Evolutionary conservation across 92 coral and sea anemone genomes (phyloP), one percentile per base, ranked within the genome.

Genomic region (Porites evermanni): DNA sequence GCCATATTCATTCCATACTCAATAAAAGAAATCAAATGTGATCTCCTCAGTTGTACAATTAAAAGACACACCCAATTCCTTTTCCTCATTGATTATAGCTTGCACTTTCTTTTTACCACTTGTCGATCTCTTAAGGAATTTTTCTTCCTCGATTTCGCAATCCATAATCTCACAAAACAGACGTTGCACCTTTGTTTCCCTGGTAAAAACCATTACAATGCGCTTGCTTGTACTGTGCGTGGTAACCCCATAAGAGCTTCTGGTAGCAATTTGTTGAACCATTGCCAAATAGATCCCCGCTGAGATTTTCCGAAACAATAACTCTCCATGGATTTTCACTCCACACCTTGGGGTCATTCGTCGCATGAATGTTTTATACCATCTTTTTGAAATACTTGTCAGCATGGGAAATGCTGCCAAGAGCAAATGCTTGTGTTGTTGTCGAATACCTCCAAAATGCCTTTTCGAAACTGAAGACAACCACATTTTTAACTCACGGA

Each of bases 301-400:
- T 73, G 70, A 74, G 70, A 19, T 71, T 54, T 47, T 84, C 88
- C 23, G 29, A 56, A 72, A 71, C 67, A 52, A 24, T n/a, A 29
- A 84, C 83, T 54, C 52, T 75, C 74, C 88, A 84, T 71, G 88
- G 88, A 53, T 84, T 59, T 76, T 74, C 78, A 84, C 82, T 29
- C 59, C 88, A 84, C 82, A 84, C 78, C 67, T 84, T 53, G 88
- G 61, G 69, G 60, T 56, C 83, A 73, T 84, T 74, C 71, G 67
- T 38, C 82, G 50, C 82, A 74, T 75, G 56, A 84, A 84, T 38
- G 88, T 84, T 75, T 84, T 84, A 67, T 84, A 84, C 82, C 82
- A 84, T 20, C 83, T 44, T 19, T 44, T 44, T 59, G 79, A 53
- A 82, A 82, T 82, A 44, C 86, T 70, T 29, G 75, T 56, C 29